Base-by-base conservation (phyloP, 2,113 vertebrate species). In the Cyprinodon tularosa region DNA sequence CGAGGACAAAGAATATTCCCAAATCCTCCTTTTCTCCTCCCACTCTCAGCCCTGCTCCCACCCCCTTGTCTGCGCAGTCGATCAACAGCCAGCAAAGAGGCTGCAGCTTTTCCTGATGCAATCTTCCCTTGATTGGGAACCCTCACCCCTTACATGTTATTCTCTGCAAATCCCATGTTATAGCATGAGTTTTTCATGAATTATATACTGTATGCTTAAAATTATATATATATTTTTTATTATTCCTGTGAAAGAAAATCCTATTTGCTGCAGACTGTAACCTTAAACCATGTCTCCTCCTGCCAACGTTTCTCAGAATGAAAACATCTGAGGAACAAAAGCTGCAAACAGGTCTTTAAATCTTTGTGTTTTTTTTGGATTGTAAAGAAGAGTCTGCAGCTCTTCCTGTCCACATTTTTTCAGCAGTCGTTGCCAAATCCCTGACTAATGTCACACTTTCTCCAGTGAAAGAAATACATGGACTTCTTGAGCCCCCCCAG, bases 1-100 rank as follows among this genome's bases (percentile, higher is more conserved):
- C 74, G 82, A 86, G 82, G 91, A 94, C 93, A 94, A 94, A 94
- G 93, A 93, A 48, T 80, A 78, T 82, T 88, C 91, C 84, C 69
- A 87, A 90, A 79, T 80, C 81, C 68, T 76, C 68, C 78, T 71
- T 81, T 72, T 78, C 85, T 81, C 85, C 88, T 86, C 84, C 85
- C 77, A 85, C 76, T 80, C 81, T 63, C 12, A 40, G 68, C 68
- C 66, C n/a, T 48, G 71, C 82, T 62, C 79, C 90, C 89, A 80
- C 62, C 86, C 86, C 83, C 85, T 83, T 71, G 84, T 81, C 88
- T 82, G 68, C 72, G 61, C 57, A 68, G 40, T 64, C 60, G 0
- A 76, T 57, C 65, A 39, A 75, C 83, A 70, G 77, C 78, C 83
- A 85, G 71, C 62, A 74, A 40, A 22, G 4, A 37, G 20, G n/a